phyloP scores from a whole-genome alignment of 1,140 invertebrate species.

The Drosophila takahashii region DNA sequence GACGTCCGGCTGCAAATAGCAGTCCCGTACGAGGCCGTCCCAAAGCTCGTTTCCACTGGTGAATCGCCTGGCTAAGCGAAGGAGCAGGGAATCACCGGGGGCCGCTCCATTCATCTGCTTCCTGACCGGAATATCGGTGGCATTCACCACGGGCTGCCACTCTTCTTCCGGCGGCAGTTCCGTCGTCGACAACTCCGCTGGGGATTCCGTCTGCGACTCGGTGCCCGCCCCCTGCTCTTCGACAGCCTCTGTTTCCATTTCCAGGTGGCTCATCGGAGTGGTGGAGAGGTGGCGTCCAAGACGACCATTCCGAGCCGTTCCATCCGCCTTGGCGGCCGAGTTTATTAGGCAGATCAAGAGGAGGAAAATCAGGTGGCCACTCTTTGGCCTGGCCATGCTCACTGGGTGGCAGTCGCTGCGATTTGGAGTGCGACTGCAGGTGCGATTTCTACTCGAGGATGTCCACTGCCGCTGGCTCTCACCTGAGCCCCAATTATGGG shows the following conservation, averaged over 20 bases:
- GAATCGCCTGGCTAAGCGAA: constrained; percentile 81
- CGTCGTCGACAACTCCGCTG: constrained; percentile 7
- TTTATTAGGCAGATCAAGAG: constrained; percentile 55
- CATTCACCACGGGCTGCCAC: constrained; percentile 62
- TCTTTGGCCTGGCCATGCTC: constrained; percentile 48
- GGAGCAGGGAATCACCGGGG: constrained; percentile 59
- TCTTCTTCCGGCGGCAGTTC: constrained; percentile 52
- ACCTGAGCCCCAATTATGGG: constrained; percentile 66
- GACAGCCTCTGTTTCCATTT: constrained; percentile 18
- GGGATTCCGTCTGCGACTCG: constrained; percentile 15
- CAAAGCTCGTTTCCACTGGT: constrained; percentile 89
- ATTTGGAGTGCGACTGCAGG: constrained; percentile 41
- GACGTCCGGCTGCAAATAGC: constrained; percentile 87
- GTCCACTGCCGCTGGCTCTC: constrained; percentile 63
- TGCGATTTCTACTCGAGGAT: constrained; percentile 76
- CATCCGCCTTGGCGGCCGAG: constrained; percentile 59
- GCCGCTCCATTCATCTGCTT: constrained; percentile 9
- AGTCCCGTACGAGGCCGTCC: constrained; percentile 89
- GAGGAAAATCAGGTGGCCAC: constrained; percentile 45
- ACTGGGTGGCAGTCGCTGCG: constrained; percentile 5
- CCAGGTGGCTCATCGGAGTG: constrained; percentile 44
- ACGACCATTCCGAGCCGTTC: constrained; percentile 32
- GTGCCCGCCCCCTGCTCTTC: constrained; percentile 8
- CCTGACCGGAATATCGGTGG: constrained; percentile 19
- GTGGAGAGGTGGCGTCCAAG: constrained; percentile 38